phyloP scores from a whole-genome alignment of 2,888 invertebrate genomes.

The Lutraria lutraria region DNA sequence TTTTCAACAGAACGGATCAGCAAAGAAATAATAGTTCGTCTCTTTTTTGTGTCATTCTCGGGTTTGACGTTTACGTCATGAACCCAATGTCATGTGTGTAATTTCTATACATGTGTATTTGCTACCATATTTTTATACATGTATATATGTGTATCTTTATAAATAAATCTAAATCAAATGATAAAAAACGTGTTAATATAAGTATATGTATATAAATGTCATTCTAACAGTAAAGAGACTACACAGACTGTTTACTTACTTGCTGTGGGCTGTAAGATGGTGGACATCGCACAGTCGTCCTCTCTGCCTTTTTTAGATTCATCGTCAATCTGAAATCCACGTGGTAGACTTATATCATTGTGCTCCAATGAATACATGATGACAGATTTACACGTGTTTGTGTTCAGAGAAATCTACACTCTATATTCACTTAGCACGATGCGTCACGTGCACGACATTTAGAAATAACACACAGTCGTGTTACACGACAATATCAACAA shows the following conservation, averaged over 20 bases:
- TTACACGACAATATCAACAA: neutral
- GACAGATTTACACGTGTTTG: neutral
- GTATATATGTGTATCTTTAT: no score
- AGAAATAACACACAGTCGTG: neutral
- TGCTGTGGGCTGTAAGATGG: conserved; percentile 77
- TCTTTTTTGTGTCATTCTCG: no score
- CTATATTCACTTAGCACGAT: neutral
- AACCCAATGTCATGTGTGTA: no score
- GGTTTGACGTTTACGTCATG: no score
- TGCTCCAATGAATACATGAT: conserved; percentile 24
- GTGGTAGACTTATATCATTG: conserved; percentile 38
- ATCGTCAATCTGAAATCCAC: conserved; percentile 74
- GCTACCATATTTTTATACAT: no score
- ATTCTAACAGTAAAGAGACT: no score
- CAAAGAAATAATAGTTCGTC: no score
- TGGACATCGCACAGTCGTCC: conserved; percentile 78
- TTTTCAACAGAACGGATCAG: no score
- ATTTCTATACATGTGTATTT: no score
- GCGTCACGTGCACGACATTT: neutral
- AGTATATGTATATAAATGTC: no score
- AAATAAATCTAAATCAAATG: no score
- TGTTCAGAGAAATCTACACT: neutral
- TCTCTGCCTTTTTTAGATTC: conserved; percentile 70
- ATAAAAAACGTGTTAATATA: no score
- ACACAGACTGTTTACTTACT: conserved; percentile 65